phyloP scores from a whole-genome alignment of 2,888 invertebrate genomes.

The Zonitis immaculata region DNA sequence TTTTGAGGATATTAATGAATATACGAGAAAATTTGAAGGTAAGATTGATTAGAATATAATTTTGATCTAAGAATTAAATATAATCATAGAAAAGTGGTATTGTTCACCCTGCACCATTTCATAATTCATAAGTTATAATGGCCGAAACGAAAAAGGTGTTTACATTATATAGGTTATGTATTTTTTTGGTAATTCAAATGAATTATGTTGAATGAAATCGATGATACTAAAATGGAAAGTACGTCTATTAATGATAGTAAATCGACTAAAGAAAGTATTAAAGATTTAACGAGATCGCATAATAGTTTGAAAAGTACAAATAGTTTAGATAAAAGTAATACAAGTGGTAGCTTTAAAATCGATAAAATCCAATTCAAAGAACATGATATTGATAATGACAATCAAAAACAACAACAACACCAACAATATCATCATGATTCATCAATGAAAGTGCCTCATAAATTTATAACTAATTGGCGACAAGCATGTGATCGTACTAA shows the following conservation, averaged over 20 bases:
- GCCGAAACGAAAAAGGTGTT: neutral
- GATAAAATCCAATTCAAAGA: conserved; percentile 46
- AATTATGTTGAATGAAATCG: neutral
- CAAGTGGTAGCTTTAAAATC: conserved; percentile 42
- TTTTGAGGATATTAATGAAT: neutral
- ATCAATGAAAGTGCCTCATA: conserved; percentile 61
- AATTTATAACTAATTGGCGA: conserved; percentile 70
- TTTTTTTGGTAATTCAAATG: neutral
- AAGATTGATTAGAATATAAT: neutral
- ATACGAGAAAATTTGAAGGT: neutral
- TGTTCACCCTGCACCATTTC: too few species aligned
- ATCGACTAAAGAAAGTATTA: conserved; percentile 39
- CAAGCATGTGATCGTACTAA: conserved; percentile 72
- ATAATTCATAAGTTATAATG: neutral
- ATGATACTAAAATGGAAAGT: conserved; percentile 35
- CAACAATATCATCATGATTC: conserved; percentile 32
- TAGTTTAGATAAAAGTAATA: conserved; percentile 42
- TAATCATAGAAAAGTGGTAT: neutral
- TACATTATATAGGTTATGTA: neutral
- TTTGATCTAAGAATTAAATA: neutral
- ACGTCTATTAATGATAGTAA: conserved; percentile 36
- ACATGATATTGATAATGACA: conserved; percentile 34
- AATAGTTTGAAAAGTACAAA: conserved; percentile 44
- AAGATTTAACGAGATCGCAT: conserved; percentile 40
- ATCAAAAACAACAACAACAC: conserved; percentile 31